phyloP scores from a whole-genome alignment of 2,888 invertebrate genomes.

The Callimorpha dominula region DNA sequence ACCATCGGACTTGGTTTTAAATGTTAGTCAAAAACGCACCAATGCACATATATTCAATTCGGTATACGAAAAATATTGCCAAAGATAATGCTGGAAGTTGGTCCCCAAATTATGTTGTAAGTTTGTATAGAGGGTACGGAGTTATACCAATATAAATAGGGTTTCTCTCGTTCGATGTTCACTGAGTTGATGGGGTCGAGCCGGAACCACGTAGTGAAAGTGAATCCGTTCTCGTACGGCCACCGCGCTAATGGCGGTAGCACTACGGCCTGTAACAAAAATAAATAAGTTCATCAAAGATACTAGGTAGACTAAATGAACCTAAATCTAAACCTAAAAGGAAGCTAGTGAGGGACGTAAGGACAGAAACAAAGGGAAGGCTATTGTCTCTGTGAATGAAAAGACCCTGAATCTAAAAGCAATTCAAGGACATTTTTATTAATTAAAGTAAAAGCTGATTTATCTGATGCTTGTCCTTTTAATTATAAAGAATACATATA shows the following conservation, averaged over 20 bases:
- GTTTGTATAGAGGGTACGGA: not conserved
- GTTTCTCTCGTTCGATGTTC: conserved; percentile 99
- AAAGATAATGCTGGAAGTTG: not conserved
- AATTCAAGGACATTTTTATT: too few species aligned
- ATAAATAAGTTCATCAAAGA: not conserved
- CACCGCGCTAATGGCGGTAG: conserved; percentile 98
- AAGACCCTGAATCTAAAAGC: too few species aligned
- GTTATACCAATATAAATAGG: conserved; percentile 97
- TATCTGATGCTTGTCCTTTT: too few species aligned
- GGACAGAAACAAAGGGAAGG: too few species aligned
- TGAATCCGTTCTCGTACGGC: conserved; percentile 99
- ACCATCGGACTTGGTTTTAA: not conserved
- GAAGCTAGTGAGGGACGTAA: too few species aligned
- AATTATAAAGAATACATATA: too few species aligned
- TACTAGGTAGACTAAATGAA: too few species aligned
- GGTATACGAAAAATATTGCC: not conserved
- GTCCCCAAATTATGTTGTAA: not conserved
- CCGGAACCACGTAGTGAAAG: conserved; percentile 99
- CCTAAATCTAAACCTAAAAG: too few species aligned
- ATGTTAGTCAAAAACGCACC: not conserved
- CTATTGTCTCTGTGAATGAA: too few species aligned
- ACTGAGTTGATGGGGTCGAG: conserved; percentile 99
- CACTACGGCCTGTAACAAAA: conserved; percentile 94
- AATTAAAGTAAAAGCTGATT: too few species aligned
- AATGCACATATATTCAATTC: not conserved